These are phyloP conservation scores for Phymastichus coffea DNA, from an alignment of 1,140 invertebrate genomes.

Conservation along the genomic window DNA sequence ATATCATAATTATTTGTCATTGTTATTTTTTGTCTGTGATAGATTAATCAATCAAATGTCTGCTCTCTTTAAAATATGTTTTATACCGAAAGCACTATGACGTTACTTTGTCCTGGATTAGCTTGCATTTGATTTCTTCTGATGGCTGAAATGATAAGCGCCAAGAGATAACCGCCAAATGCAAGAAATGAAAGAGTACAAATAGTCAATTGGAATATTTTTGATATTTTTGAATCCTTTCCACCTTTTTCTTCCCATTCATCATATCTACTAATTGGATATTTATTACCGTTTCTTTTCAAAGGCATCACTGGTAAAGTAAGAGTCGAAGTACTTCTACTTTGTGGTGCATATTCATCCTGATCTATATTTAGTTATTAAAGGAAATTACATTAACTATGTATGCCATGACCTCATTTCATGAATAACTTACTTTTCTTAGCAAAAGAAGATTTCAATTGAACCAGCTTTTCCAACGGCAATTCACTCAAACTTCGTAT, in stretches of 20 bases:
- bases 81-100: conserved; percentile 52
- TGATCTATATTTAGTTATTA: background rate
- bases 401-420: too few relatives aligned
- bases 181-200: conserved; percentile 75
- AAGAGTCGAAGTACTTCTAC: conserved; percentile 1
- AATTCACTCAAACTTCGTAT: conserved; percentile 58
- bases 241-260: conserved; percentile 51
- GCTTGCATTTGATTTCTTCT: conserved; percentile 51
- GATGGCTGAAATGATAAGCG: conserved; percentile 70
- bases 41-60: background rate
- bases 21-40: too few relatives aligned
- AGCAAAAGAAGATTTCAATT: conserved; percentile 50
- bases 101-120: conserved; percentile 30
- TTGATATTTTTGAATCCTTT: conserved; percentile 59
- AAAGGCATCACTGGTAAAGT: conserved; percentile 35
- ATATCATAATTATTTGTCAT: conserved; percentile 17
- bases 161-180: conserved; percentile 75
- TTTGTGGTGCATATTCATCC: background rate
- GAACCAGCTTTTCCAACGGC: conserved; percentile 55
- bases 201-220: conserved; percentile 70
- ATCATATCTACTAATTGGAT: conserved; percentile 52
- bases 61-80: background rate
- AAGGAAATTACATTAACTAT: too few relatives aligned
- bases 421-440: conserved; percentile 17
- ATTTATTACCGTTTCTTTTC: conserved; percentile 30